Percentiles rank a stretch among this genome's conserved stretches.
phyloP scores from a whole-genome alignment of 1,140 invertebrate species.

The Batillaria attramentaria region DNA sequence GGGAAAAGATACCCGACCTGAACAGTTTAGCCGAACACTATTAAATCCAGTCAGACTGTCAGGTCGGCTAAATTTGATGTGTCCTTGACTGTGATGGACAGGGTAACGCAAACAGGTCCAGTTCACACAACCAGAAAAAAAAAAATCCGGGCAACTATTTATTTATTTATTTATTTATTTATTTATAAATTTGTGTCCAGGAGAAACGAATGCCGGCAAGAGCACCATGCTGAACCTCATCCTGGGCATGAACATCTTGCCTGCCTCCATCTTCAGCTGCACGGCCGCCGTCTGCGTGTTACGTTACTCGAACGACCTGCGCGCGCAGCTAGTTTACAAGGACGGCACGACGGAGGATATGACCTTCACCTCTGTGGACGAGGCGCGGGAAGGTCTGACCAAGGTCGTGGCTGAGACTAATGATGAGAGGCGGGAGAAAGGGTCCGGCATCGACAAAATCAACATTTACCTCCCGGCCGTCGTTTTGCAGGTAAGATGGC shows the following conservation, averaged over 20 bases:
- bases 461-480: slow-evolving; percentile 52
- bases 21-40: too few species aligned
- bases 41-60: too few species aligned
- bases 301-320: slow-evolving; percentile 37
- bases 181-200: slow-evolving; percentile 39
- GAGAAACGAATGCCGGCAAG: slow-evolving; percentile 66
- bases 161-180: not conserved
- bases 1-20: too few species aligned
- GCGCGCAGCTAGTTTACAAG: slow-evolving; percentile 42
- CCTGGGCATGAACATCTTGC: slow-evolving; percentile 58
- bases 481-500: slow-evolving; percentile 53
- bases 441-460: slow-evolving; percentile 47
- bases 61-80: too few species aligned
- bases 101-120: too few species aligned
- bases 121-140: too few species aligned
- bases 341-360: not conserved
- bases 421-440: slow-evolving; percentile 37
- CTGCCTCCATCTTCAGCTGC: slow-evolving; percentile 54
- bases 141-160: not conserved
- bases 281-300: slow-evolving; percentile 62
- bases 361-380: slow-evolving; percentile 22
- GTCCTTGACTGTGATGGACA: too few species aligned
- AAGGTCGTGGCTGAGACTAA: slow-evolving; percentile 43
- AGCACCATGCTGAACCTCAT: slow-evolving; percentile 62
- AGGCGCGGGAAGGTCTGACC: slow-evolving; percentile 27